Evolutionary conservation across 2,113 vertebrate genomes (phyloP), one percentile per base, ranked within the genome.

Genomic region (Perca flavescens): DNA sequence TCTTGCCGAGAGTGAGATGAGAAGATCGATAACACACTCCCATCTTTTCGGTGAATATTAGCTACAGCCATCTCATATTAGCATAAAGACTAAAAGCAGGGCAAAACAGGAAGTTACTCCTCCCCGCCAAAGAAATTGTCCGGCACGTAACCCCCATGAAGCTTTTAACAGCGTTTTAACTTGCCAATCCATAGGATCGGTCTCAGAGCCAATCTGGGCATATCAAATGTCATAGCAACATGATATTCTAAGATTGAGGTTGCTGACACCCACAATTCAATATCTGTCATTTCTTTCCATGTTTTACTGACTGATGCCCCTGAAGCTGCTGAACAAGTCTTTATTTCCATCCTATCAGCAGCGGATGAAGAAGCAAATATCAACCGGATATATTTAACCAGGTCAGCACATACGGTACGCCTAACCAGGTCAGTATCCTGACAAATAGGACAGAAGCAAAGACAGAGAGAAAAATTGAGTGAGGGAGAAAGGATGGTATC

Each of bases 391-490:
- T 47, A 25, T 72, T 53, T 25, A 63, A 76, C n/a, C 34, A 67
- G 22, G 47, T 66, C 75, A 54, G 49, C 62, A 53, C 22, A 58
- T 65, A 15, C 19, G 22, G 22, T 31, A 36, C 2, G 22, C 43
- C 61, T 46, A 46, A 60, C 28, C 63, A 50, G 47, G 61, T 57
- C 74, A 65, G 73, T 50, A 28, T 66, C 62, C 46, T 73, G 46
- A 73, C 61, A 68, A 61, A 69, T 12, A 17, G 49, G 63, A 58
- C 25, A 56, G 6, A 28, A 31, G 46, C 54, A 28, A 69, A 25
- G 11, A 25, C 46, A 46, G 52, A 31, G 46, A 46, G 8, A 31
- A 40, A 21, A 34, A 64, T 43, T 31, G 3, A 63, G 21, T 6
- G 22, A 19, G 9, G 28, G 31, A 68, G 47, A 50, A 47, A 40